Conservation (phyloP, 2,797 vertebrate genomes). For the Pangasius sanitwongsei region DNA sequence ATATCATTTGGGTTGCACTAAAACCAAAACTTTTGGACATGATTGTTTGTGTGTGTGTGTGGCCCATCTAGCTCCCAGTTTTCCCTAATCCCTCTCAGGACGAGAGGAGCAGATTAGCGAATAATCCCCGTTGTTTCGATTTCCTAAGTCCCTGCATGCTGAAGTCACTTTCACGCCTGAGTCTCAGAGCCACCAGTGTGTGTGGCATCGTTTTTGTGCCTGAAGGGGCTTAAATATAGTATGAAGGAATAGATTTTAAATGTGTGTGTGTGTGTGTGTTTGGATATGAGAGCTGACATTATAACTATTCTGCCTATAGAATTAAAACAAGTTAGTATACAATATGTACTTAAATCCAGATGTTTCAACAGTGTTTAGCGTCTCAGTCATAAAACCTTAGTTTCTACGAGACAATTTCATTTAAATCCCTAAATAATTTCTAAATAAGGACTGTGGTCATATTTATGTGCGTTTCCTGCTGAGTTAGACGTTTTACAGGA, state of each 20-base stretch:
- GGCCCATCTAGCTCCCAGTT: neutral
- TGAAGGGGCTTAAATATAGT: neutral
- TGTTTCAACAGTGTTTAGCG: neutral
- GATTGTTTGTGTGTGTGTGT: neutral
- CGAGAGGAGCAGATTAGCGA: conserved; percentile 35
- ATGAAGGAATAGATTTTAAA: neutral
- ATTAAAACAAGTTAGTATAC: neutral
- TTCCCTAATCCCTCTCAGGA: neutral
- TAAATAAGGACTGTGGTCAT: conserved; percentile 4
- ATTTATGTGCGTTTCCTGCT: neutral
- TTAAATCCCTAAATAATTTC: neutral
- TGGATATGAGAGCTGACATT: neutral
- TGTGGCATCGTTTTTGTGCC: neutral
- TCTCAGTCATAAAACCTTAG: neutral
- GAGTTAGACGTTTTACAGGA: neutral
- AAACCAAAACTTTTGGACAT: neutral
- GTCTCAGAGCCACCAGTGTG: conserved; percentile 3
- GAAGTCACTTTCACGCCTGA: conserved; percentile 5
- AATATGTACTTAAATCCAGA: neutral
- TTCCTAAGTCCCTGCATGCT: conserved; percentile 24
- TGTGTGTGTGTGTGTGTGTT: neutral
- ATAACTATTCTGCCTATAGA: neutral
- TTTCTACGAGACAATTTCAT: neutral
- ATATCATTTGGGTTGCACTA: neutral
- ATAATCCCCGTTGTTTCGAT: conserved; percentile 37